These are phyloP conservation scores for Sebastes fasciatus DNA, from an alignment of 2,113 vertebrate species.

Conservation along the genomic window DNA sequence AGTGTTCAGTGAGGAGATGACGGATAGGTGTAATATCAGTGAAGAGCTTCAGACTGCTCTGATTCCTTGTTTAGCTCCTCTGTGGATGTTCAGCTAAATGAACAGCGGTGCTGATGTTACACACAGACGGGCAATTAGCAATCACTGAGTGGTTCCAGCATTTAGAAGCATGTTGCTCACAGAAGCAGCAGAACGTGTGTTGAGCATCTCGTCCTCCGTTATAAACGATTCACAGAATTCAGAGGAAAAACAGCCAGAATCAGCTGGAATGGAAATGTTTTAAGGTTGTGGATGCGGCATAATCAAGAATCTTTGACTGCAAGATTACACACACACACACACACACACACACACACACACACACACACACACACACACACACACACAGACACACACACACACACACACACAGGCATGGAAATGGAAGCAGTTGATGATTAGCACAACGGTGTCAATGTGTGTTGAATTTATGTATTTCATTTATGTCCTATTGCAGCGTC, in stretches of 20 bases:
- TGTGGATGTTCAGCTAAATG: conserved; percentile 37
- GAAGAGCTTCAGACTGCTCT: neutral
- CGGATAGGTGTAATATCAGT: neutral
- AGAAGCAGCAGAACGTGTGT: conserved; percentile 34
- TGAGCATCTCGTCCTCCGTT: conserved; percentile 40
- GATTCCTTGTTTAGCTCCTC: conserved; percentile 25
- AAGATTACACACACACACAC: conserved; percentile 1
- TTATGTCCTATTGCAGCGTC: neutral
- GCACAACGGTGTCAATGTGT: conserved; percentile 18
- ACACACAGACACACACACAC: too few species aligned
- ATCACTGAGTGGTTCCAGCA: conserved; percentile 46
- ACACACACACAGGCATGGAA: conserved; percentile 26
- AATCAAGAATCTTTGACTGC: conserved; percentile 70
- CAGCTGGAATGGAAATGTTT: conserved; percentile 58
- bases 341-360: too few species aligned
- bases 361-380: too few species aligned
- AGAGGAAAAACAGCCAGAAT: conserved; percentile 50
- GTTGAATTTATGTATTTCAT: neutral
- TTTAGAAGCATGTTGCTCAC: conserved; percentile 33
- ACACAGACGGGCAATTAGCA: conserved; percentile 61
- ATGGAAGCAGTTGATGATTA: conserved; percentile 26
- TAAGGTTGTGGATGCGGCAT: conserved; percentile 51
- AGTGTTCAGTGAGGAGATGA: neutral
- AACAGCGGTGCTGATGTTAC: conserved; percentile 26
- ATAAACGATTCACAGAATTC: conserved; percentile 65